phyloP scores from a whole-genome alignment of 1,140 invertebrate genomes.

The Episyrphus balteatus region DNA sequence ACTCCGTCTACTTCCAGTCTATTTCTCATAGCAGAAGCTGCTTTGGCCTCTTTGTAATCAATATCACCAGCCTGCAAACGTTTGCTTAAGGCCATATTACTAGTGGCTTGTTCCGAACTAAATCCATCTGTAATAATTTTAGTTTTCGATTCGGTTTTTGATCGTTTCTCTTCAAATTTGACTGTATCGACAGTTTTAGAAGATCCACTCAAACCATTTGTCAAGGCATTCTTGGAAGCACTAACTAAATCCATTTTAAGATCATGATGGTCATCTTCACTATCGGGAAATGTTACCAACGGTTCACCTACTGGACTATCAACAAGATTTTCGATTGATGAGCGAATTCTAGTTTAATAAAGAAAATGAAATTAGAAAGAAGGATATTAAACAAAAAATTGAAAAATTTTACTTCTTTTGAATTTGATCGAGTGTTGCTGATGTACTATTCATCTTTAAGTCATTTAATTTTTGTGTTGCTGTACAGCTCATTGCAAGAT shows the following conservation, averaged over 20 bases:
- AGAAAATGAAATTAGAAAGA: background rate
- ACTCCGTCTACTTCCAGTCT: constrained; percentile 64
- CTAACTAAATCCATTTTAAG: constrained; percentile 19
- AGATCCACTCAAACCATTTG: constrained; percentile 25
- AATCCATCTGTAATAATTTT: constrained; percentile 72
- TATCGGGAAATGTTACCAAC: constrained; percentile 66
- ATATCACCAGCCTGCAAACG: constrained; percentile 62
- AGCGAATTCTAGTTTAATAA: constrained; percentile 46
- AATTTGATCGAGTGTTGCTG: constrained; percentile 40
- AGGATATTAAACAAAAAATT: background rate
- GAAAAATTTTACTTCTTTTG: constrained; percentile 38
- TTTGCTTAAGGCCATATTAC: constrained; percentile 69
- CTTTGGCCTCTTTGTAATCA: constrained; percentile 62
- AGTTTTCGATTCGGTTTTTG: constrained; percentile 65
- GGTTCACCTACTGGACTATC: constrained; percentile 47
- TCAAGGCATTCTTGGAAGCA: constrained; percentile 15
- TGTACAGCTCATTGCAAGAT: constrained; percentile 32
- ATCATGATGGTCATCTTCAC: constrained; percentile 48
- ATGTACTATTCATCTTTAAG: constrained; percentile 40
- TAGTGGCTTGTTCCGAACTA: constrained; percentile 59
- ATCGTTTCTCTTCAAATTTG: constrained; percentile 67
- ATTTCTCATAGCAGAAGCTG: constrained; percentile 47
- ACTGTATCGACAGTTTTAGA: constrained; percentile 46
- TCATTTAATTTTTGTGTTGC: constrained; percentile 8
- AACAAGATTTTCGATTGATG: constrained; percentile 54